Evolutionary conservation across 30 jellyfish, hydroid and myxozoan species (phyloP), one percentile per base, ranked within the genome.

Genomic region (Catostylus mosaicus): DNA sequence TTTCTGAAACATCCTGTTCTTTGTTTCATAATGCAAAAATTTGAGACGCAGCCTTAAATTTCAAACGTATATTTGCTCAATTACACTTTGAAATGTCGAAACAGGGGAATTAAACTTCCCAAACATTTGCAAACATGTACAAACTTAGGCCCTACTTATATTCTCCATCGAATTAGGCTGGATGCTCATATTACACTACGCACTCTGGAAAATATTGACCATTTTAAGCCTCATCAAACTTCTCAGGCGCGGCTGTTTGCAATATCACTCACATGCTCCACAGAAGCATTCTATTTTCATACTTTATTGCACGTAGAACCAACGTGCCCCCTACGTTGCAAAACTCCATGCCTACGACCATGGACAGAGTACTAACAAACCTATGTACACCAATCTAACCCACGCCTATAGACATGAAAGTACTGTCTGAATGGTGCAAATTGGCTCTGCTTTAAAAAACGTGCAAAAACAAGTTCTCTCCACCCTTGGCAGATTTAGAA

Each of bases 111-210:
- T 50, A 50, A 50, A 50, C 63, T 50, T 8, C 63, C 63, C 63
- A 50, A 50, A 50, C 63, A 50, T 50, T 50, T 50, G 63, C 63
- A 50, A 50, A 50, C 63, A 16, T 50, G 63, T 23, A 50, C 63
- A 50, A 50, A 50, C 63, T 9, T 50, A 16, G 63, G 63, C 63
- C 63, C 6, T 16, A 40, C 14, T 40, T 40, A 5, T 40, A 40
- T 40, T 40, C 54, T 5, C 54, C 54, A 14, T n/a, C n/a, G n/a
- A n/a, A 40, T 14, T 40, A 40, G 14, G 14, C 54, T 14, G 11
- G 54, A 10, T 27, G 14, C 14, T 50, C 63, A 50, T 10, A 50
- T 50, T 50, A 50, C 63, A 50, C 24, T 5, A 18, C 26, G 63
- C 63, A 50, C 63, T 14, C 7, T 5, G 7, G 54, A 40, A 7